Base-by-base conservation (phyloP, 2,113 vertebrate species). In the Holacanthus passer region DNA sequence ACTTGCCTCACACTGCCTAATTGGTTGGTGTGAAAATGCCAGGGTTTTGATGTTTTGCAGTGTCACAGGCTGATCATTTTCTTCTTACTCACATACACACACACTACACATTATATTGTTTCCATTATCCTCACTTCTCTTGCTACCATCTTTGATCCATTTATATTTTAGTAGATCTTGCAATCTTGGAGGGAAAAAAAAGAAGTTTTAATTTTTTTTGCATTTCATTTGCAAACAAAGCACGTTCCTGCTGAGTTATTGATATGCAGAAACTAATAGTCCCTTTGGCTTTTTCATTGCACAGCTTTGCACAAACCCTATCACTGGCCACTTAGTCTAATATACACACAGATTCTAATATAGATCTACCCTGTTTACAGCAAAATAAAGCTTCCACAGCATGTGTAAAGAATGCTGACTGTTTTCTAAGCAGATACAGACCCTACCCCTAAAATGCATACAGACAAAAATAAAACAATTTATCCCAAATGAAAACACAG, bases 41-140 rank as follows among this genome's bases (percentile, higher is more conserved):
- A 79, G 39, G 69, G 58, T 68, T 83, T 85, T 88, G 77, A 81
- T 82, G 65, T 85, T 88, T 74, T 52, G 63, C 73, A 78, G 77
- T 89, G 79, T 85, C 84, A 84, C 75, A 75, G 77, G 69, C 59
- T 86, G 73, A 87, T 87, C 53, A 84, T 83, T 84, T 82, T 71
- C 72, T 70, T 37, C 48, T 39, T 9, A 0, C 20, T 22, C 45
- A 66, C 58, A 62, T 27, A 73, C 66, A 55, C 22, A 22, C 59
- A 53, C 0, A 64, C 37, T 55, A 45, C 20, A 59, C 27, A 56
- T 20, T 47, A 45, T 17, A 65, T 3, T 41, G 13, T 80, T 56
- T 64, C 14, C 53, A 24, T 50, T 37, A 63, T 64, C 62, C 48
- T 73, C 24, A 39, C 50, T 62, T 62, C 3, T 56, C 17, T 29